Evolutionary conservation across 2,113 vertebrate species (phyloP), one percentile per base, ranked within the genome.

Genomic region (Sigmodon hispidus): DNA sequence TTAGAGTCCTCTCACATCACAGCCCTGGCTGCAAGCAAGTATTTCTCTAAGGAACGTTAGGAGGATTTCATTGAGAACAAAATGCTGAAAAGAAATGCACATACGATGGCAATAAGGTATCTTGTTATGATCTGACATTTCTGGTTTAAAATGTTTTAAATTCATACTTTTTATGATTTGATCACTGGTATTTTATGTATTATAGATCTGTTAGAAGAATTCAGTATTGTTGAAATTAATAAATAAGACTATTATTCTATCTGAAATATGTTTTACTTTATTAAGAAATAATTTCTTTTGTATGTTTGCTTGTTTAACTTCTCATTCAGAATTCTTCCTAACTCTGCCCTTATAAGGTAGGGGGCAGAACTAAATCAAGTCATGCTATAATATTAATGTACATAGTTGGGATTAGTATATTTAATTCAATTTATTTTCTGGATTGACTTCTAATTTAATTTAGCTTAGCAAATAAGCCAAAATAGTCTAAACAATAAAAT

Each of bases 1-100:
- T 95, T 43, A 40, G 55, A 73, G 94, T 80, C 87, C 57, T 95
- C 29, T 85, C 90, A 89, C 59, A 29, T 80, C 84, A 87, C 9
- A 59, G 89, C 36, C 52, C 2, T 40, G 55, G 92, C 96, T 84
- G 81, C 63, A 94, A 80, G 88, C 77, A 88, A 95, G 70, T 52
- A 70, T 76, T 59, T 70, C 93, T 90, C 92, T 81, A 91, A 94
- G 22, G 43, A 87, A 43, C 2, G 22, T 83, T 0, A 2, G 72
- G 34, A 43, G 59, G 50, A 84, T 70, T 29, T 81, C 29, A 50
- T 57, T 4, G 10, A 88, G 93, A 89, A 94, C 2, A 69, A 83
- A 59, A 77, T 12, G n/a, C 26, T 52, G 52, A 94, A 57, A 84
- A 43, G 34, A 92, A 94, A 89, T 4, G 40, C 13, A 86, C 48